These are phyloP conservation scores for Nanger granti DNA, from an alignment of 2,113 vertebrate species.

Conservation along the genomic window DNA sequence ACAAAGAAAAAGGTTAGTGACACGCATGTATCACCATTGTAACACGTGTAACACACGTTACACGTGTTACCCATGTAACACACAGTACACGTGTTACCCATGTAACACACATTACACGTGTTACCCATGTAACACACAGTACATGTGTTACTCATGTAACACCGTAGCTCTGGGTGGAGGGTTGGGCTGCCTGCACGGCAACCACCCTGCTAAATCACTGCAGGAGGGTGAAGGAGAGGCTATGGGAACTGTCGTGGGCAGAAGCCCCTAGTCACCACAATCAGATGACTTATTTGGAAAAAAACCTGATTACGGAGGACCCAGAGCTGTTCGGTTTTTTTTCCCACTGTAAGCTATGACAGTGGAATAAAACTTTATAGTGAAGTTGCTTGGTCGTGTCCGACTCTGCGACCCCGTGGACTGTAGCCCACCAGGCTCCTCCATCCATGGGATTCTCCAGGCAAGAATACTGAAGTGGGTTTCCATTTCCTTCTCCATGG, in stretches of 20 bases:
- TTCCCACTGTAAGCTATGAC: neutral
- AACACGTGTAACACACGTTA: neutral
- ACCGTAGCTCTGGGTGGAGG: neutral
- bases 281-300: neutral
- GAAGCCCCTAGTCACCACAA: neutral
- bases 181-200: neutral
- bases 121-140: neutral
- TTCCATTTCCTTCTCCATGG: too few species aligned
- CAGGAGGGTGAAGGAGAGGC: neutral
- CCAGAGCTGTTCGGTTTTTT: neutral
- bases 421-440: too few species aligned
- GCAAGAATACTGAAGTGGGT: too few species aligned
- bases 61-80: neutral
- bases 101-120: neutral
- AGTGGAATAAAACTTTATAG: neutral
- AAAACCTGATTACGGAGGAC: neutral
- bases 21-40: neutral
- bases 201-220: neutral
- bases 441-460: too few species aligned
- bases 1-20: neutral
- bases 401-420: too few species aligned
- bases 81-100: neutral
- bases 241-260: neutral
- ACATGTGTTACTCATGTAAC: neutral
- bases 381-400: too few species aligned